Conservation (phyloP, 2,888 invertebrate genomes). For the Panzeria rudis region DNA sequence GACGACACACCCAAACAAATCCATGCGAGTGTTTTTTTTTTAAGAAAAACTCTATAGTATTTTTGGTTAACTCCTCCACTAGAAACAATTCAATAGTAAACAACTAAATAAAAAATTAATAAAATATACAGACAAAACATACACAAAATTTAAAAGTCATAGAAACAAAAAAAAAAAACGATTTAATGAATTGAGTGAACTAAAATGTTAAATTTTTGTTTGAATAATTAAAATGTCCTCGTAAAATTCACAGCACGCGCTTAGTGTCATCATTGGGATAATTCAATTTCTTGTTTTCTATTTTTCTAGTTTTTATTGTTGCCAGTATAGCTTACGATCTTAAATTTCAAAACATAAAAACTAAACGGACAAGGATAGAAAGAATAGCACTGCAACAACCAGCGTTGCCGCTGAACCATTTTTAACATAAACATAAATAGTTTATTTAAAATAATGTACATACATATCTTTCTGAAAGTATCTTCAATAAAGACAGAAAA, state of each 20-base stretch:
- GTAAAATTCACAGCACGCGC: conserved; percentile 79
- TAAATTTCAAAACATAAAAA: conserved; percentile 48
- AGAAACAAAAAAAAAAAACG: conserved; percentile 7
- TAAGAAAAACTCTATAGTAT: neutral
- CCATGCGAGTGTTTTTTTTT: neutral
- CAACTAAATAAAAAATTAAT: neutral
- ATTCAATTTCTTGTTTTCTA: conserved; percentile 50
- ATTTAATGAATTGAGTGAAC: conserved; percentile 46
- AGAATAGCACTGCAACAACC: neutral
- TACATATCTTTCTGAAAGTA: too few relatives aligned
- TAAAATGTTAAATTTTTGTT: conserved; percentile 55
- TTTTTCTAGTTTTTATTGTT: conserved; percentile 22
- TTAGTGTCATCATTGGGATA: conserved; percentile 75
- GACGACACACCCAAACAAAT: conserved; percentile 39
- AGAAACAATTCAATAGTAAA: neutral
- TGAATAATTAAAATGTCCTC: conserved; percentile 78
- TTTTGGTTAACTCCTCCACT: conserved; percentile 53
- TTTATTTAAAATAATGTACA: too few relatives aligned
- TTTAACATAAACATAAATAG: neutral
- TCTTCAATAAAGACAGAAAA: too few relatives aligned
- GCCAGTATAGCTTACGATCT: conserved; percentile 28
- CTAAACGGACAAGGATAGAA: neutral
- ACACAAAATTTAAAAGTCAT: conserved; percentile 37
- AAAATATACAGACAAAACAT: neutral
- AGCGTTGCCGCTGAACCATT: neutral